Base-by-base conservation (phyloP, 92 coral and sea anemone genomes). In the Epizoanthus illoricatus region DNA sequence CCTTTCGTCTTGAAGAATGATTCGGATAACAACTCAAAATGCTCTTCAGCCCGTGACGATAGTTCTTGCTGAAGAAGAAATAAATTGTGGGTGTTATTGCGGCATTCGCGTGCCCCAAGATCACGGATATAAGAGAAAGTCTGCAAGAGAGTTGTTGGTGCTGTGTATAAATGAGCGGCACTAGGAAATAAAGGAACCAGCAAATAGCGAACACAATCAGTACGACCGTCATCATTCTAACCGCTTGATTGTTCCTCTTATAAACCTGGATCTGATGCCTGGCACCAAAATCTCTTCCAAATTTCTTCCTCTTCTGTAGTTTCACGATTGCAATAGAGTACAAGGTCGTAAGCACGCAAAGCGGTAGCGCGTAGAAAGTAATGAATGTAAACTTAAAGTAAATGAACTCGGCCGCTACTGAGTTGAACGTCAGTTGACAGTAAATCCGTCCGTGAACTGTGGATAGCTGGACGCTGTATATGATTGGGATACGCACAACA, bases 171-270 rank as follows among this genome's bases (percentile, higher is more conserved):
- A 71, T 71, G 18, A 71, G 59, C 16, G 76, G 76, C 7, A 60
- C 23, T 71, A 71, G 76, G 60, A 71, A 71, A 15, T 71, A 71
- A 3, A 71, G 76, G n/a, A 71, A 71, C 76, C 76, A 71, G 8
- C 76, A 71, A 17, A 49, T 47, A 6, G 47, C 76, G 18, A 71
- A 71, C 28, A 21, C 76, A 4, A 47, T n/a, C 16, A 71, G 28
- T 5, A 71, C 76, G 7, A 71, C 76, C n/a, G 21, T 57, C 76
- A 71, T 71, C 76, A 71, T 71, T 20, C 36, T 47, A 10, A 71
- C 76, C 1, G 76, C 76, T 47, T 71, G 76, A 2, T 71, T 71
- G 49, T 71, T 71, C 39, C 17, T 43, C 60, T 19, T 45, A 57
- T 71, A 71, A 71, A 43, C 15, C 33, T 24, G 76, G 52, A 43